phyloP scores from a whole-genome alignment of 2,888 invertebrate genomes.

The Allophyes oxyacanthae region DNA sequence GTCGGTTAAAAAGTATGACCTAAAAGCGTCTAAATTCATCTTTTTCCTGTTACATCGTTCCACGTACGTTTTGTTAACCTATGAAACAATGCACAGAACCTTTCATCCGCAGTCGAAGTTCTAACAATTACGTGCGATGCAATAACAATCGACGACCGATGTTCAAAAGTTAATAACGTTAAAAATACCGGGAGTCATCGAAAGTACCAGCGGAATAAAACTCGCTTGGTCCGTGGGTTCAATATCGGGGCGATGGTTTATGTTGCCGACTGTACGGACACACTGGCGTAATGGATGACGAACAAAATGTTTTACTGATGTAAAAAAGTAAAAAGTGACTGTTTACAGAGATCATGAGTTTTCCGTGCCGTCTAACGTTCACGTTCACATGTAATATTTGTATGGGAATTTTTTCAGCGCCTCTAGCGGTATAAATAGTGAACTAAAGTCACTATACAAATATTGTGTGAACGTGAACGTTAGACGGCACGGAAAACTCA shows the following conservation, averaged over 20 bases:
- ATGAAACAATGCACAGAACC: neutral
- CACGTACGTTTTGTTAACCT: too few relatives aligned
- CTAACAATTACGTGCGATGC: slow-evolving; percentile 26
- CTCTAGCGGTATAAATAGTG: too few relatives aligned
- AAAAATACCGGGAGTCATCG: slow-evolving; percentile 50
- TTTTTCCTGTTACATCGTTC: too few relatives aligned
- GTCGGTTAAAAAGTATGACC: neutral
- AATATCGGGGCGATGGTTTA: slow-evolving; percentile 50
- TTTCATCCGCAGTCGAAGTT: slow-evolving; percentile 7
- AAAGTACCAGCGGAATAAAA: slow-evolving; percentile 26
- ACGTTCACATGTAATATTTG: too few relatives aligned
- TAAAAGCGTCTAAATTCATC: too few relatives aligned
- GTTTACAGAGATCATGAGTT: too few relatives aligned
- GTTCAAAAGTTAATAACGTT: slow-evolving; percentile 56
- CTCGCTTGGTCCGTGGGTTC: slow-evolving; percentile 28
- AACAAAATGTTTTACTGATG: neutral
- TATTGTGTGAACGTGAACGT: too few relatives aligned
- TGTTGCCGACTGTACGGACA: slow-evolving; percentile 30
- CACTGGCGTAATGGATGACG: neutral
- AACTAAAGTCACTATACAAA: too few relatives aligned
- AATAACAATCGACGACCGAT: slow-evolving; percentile 46
- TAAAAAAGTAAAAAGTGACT: too few relatives aligned
- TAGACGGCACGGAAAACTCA: too few relatives aligned
- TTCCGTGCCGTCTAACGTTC: too few relatives aligned
- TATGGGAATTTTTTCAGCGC: too few relatives aligned